Evolutionary conservation across 1,140 invertebrate genomes (phyloP).

Genomic region (Lethocerus indicus): DNA sequence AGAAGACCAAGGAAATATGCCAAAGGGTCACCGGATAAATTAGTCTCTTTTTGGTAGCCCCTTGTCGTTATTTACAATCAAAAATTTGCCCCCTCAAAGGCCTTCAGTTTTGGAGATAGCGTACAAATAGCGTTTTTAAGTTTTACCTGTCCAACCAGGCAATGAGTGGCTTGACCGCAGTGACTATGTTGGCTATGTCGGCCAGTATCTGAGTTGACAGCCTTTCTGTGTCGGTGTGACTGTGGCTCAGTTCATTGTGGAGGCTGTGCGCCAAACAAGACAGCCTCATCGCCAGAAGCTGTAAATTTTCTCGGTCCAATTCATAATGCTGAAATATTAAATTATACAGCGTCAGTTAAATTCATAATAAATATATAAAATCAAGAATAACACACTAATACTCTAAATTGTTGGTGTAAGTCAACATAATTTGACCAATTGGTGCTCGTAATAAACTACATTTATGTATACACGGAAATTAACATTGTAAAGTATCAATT

Average conservation of each 20-base stretch:
- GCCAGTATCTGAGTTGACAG: conserved; percentile 67
- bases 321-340: conserved; percentile 61
- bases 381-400: neutral
- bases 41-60: too few relatives aligned
- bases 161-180: conserved; percentile 70
- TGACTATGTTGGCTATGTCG: conserved; percentile 66
- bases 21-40: too few relatives aligned
- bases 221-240: conserved; percentile 37
- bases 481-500: too few relatives aligned
- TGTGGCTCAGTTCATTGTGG: conserved; percentile 39
- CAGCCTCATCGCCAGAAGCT: conserved; percentile 66
- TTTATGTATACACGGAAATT: too few relatives aligned
- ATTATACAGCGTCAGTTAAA: neutral
- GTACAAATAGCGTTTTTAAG: too few relatives aligned
- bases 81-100: too few relatives aligned
- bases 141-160: conserved; percentile 63
- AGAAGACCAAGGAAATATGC: too few relatives aligned
- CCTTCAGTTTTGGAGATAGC: too few relatives aligned
- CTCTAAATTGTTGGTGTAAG: too few relatives aligned
- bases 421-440: too few relatives aligned
- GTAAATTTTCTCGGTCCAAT: conserved; percentile 75
- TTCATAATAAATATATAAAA: neutral
- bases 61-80: too few relatives aligned
- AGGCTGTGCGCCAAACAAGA: conserved; percentile 69
- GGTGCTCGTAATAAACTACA: neutral